Percentiles rank a stretch among this genome's conserved stretches.
These are phyloP conservation scores for Himalopsyche kuldschensis DNA, from an alignment of 2,888 invertebrate genomes.

Conservation along the genomic window DNA sequence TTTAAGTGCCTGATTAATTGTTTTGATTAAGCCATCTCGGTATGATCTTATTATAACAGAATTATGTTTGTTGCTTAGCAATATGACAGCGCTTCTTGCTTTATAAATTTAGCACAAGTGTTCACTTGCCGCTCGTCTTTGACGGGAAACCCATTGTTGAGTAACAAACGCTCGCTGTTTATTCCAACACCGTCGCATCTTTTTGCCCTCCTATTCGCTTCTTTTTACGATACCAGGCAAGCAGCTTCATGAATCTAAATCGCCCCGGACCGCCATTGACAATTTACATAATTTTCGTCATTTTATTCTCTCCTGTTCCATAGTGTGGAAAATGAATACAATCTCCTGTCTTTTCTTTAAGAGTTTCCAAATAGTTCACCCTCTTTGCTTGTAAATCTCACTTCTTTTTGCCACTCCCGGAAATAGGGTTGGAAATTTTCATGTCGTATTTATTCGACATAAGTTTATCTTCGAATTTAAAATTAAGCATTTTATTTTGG, in stretches of 20 bases:
- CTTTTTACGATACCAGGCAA: constrained; percentile 11
- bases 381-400: not conserved
- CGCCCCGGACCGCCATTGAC: constrained; percentile 8
- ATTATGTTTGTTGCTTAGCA: not conserved
- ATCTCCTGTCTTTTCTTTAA: not conserved
- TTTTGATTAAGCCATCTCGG: no score
- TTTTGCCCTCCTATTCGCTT: not conserved
- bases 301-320: not conserved
- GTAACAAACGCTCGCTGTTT: constrained; percentile 2
- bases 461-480: not conserved
- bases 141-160: not conserved
- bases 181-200: not conserved
- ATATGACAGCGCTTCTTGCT: not conserved
- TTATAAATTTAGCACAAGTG: not conserved
- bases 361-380: not conserved
- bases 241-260: constrained; percentile 18
- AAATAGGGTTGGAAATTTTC: not conserved
- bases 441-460: not conserved
- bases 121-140: not conserved
- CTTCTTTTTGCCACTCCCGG: not conserved
- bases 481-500: no score
- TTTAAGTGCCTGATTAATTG: not conserved
- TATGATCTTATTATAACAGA: not conserved
- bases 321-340: not conserved
- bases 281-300: constrained; percentile 1